These are phyloP conservation scores for Gadopsis bispinosus DNA, from an alignment of 2,797 vertebrate species.

Conservation along the genomic window DNA sequence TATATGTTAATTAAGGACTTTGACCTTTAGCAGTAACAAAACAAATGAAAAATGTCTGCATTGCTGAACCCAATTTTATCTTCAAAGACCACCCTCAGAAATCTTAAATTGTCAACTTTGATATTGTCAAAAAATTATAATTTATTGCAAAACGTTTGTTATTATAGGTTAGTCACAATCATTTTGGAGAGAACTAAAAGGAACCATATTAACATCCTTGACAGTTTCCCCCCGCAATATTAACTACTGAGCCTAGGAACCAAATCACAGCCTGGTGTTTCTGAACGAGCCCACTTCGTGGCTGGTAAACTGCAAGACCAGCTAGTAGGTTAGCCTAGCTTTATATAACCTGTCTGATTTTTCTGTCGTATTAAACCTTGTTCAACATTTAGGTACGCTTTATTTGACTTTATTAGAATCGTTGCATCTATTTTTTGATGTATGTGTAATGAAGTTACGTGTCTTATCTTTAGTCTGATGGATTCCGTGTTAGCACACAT, in stretches of 20 bases:
- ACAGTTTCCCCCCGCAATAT: no score
- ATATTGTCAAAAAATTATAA: background rate
- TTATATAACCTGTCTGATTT: background rate
- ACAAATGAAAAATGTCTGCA: background rate
- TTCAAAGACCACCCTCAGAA: background rate
- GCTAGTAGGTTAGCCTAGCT: constrained; percentile 36
- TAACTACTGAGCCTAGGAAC: constrained; percentile 31
- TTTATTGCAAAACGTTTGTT: background rate
- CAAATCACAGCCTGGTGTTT: constrained; percentile 30
- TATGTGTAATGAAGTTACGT: background rate
- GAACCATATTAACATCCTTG: background rate
- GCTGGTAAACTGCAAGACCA: constrained; percentile 6
- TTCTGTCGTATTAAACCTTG: background rate
- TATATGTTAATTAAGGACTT: background rate
- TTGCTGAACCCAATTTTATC: background rate
- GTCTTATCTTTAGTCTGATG: background rate
- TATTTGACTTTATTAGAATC: background rate
- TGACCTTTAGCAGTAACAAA: background rate
- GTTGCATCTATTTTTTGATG: background rate
- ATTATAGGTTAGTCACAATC: background rate
- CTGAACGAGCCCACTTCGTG: constrained; percentile 45
- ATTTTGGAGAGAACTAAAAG: background rate
- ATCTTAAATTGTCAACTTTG: background rate
- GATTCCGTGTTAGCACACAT: constrained; percentile 17
- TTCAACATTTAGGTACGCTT: constrained; percentile 33